Evolutionary conservation across 2,888 invertebrate species (phyloP), one percentile per base, ranked within the genome.

Genomic region (Harpalus rufipes): DNA sequence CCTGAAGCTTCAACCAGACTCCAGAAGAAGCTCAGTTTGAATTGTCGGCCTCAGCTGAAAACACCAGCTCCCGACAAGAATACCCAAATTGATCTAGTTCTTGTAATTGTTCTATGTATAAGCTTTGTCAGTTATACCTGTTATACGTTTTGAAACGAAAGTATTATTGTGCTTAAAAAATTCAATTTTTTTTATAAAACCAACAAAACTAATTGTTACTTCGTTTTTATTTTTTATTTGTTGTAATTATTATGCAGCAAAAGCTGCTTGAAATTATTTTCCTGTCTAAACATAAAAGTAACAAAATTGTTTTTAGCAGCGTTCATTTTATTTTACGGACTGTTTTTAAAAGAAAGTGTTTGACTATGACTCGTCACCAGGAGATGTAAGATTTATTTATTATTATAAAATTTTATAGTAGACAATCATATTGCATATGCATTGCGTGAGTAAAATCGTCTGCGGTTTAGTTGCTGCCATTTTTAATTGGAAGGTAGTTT

Each of bases 241-340:
- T 59, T 78, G 14, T 81, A 12, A 25, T 51, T 81, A 81, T 68
- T 81, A 81, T 81, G 81, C 81, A 81, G 56, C 68, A 81, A 25
- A 81, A 81, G 56, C 81, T 81, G 68, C 68, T 25, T 14, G 81
- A 18, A 18, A 65, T 41, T 21, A 81, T 81, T 56, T 68, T 81
- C 68, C 51, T 81, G 44, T 44, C 65, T 51, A 68, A 81, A n/a
- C 56, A 68, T 81, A 61, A 61, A 51, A 59, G 39, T 12, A 44
- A 81, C 18, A 65, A 61, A 41, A 44, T 65, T 44, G 12, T 61
- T n/a, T 41, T 21, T 63, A 65, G 51, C 65, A n/a, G 21, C 6
- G 44, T 21, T 63, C 10, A 16, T 16, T 63, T 80, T 41, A 44
- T 74, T 80, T 80, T 76, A 51, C 74, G 61, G 59, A 83, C 72